These are phyloP conservation scores for Papilio xuthus DNA, from an alignment of 1,140 invertebrate species.

Conservation along the genomic window DNA sequence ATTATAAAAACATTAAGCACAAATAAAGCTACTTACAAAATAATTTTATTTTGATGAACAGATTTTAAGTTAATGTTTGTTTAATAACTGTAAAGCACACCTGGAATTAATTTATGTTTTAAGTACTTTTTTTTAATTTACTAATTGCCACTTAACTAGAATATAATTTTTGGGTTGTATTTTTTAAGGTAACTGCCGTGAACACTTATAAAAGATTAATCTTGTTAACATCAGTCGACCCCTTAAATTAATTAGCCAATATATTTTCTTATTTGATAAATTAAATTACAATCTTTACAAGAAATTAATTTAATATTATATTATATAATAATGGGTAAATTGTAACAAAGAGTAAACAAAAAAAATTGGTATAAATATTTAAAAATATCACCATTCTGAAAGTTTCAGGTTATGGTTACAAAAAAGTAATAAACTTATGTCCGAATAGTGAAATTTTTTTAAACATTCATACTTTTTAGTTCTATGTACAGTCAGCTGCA, in stretches of 20 bases:
- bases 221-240: background rate
- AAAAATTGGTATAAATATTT: too few relatives aligned
- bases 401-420: too few relatives aligned
- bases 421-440: too few relatives aligned
- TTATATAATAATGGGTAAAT: too few relatives aligned
- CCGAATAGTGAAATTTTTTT: too few relatives aligned
- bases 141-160: constrained; percentile 15
- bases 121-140: constrained; percentile 9
- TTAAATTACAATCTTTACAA: background rate
- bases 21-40: background rate
- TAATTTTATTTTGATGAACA: too few relatives aligned
- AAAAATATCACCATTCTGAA: too few relatives aligned
- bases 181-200: background rate
- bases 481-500: too few relatives aligned
- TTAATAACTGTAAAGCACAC: background rate
- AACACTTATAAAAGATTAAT: background rate
- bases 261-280: background rate
- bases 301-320: too few relatives aligned
- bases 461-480: too few relatives aligned
- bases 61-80: background rate
- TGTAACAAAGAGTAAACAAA: too few relatives aligned
- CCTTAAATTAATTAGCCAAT: background rate
- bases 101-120: background rate
- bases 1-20: too few relatives aligned
- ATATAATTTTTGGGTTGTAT: background rate